These are phyloP conservation scores for Brachypteracias leptosomus DNA, from an alignment of 2,113 vertebrate species.

Conservation along the genomic window DNA sequence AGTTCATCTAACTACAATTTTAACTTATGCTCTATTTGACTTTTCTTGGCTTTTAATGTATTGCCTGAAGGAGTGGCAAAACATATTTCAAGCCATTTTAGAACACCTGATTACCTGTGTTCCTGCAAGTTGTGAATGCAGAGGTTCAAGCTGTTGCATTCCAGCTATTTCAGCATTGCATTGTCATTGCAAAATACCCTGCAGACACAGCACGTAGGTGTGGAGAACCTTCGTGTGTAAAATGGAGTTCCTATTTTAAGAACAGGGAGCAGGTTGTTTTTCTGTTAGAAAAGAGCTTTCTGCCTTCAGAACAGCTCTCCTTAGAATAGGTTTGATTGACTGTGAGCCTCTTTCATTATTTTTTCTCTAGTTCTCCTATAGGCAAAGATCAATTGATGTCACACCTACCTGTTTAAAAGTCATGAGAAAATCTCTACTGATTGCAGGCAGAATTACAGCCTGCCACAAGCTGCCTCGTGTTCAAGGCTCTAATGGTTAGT, in stretches of 20 bases:
- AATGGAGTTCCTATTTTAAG: not conserved
- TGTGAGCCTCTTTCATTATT: not conserved
- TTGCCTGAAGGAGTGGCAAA: not conserved
- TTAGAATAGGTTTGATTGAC: slow-evolving; percentile 10
- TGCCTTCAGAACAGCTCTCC: not conserved
- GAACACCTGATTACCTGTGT: not conserved
- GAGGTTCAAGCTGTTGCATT: not conserved
- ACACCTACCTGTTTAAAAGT: slow-evolving; percentile 44
- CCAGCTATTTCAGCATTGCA: not conserved
- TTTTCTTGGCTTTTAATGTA: not conserved
- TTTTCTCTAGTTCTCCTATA: slow-evolving; percentile 22
- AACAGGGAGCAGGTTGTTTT: not conserved
- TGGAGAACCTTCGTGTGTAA: not conserved
- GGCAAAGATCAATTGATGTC: slow-evolving; percentile 36
- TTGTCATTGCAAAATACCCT: not conserved
- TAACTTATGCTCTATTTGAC: not conserved
- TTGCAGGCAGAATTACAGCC: slow-evolving; percentile 32
- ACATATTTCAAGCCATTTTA: not conserved
- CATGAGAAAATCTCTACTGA: slow-evolving; percentile 36
- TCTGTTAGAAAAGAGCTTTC: not conserved
- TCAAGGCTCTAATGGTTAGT: not conserved
- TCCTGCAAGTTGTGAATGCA: not conserved
- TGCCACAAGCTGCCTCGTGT: not conserved
- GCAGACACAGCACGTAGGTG: not conserved
- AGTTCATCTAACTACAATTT: not conserved